A percentile compares a stretch with the other conserved stretches of the same genome.
These are phyloP conservation scores for Hemistola chrysoprasaria DNA, from an alignment of 2,888 invertebrate species.

Conservation along the genomic window DNA sequence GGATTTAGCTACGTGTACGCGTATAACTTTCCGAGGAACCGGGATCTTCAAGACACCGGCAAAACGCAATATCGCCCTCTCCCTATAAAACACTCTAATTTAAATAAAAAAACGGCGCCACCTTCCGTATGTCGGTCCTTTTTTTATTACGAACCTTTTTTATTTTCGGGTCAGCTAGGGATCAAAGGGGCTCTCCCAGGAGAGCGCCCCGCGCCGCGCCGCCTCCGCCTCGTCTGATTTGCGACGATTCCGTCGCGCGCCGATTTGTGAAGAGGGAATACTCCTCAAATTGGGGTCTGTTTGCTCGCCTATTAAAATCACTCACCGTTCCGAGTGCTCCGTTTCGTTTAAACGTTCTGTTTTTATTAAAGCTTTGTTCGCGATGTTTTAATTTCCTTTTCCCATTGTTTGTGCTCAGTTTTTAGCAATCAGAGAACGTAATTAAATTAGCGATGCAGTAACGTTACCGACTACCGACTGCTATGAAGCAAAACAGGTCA, in stretches of 20 bases:
- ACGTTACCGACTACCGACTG: conserved; percentile 27
- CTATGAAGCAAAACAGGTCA: conserved; percentile 25
- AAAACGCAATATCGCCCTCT: conserved; percentile 80
- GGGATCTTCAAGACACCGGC: conserved; percentile 71
- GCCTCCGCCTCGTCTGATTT: conserved; percentile 74
- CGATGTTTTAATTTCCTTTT: conserved; percentile 39
- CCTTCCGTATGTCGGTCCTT: conserved; percentile 82
- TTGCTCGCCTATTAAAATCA: conserved; percentile 78
- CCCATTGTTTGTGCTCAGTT: conserved; percentile 32
- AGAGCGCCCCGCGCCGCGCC: conserved; percentile 53
- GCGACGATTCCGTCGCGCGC: conserved; percentile 72
- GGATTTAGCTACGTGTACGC: conserved; percentile 57
- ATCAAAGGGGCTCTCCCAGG: conserved; percentile 79
- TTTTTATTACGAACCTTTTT: conserved; percentile 81
- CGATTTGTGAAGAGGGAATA: conserved; percentile 80
- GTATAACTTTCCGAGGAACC: conserved; percentile 66
- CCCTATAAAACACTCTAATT: conserved; percentile 82
- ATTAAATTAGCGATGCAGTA: conserved; percentile 30
- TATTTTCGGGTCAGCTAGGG: conserved; percentile 82
- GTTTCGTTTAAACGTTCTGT: conserved; percentile 48
- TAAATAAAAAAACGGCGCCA: conserved; percentile 82
- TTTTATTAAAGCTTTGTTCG: conserved; percentile 48
- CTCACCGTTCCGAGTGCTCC: conserved; percentile 61
- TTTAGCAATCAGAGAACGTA: conserved; percentile 27
- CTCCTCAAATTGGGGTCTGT: conserved; percentile 73